Evolutionary conservation across 2,888 invertebrate species (phyloP).

Genomic region (Tenthredo scrophulariae): DNA sequence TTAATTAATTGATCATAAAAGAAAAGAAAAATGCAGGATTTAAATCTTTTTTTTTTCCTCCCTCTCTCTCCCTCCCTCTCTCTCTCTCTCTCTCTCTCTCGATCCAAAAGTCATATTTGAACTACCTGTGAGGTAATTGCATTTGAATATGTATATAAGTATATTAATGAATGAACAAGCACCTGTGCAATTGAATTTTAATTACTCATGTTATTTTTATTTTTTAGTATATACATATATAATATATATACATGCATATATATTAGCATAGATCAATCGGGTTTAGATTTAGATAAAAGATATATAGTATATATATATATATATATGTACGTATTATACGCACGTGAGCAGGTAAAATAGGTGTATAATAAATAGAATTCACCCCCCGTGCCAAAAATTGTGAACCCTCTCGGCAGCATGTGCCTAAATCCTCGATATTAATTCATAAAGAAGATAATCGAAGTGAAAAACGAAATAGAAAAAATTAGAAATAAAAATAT

Average conservation of each 20-base stretch:
- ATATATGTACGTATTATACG: slow-evolving; percentile 55
- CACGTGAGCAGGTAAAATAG: not conserved
- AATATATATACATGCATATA: not conserved
- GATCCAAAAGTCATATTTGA: too few species aligned
- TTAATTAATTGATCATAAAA: too few species aligned
- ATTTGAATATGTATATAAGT: too few species aligned
- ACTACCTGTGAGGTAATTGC: too few species aligned
- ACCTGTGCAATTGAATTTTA: slow-evolving; percentile 73
- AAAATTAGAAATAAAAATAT: too few species aligned
- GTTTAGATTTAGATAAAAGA: slow-evolving; percentile 62
- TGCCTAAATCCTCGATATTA: not conserved
- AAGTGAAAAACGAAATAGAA: not conserved
- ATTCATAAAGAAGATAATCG: not conserved
- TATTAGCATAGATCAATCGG: slow-evolving; percentile 75
- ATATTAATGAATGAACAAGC: slow-evolving; percentile 55
- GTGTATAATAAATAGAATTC: too few species aligned
- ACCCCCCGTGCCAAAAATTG: too few species aligned
- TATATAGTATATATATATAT: too few species aligned
- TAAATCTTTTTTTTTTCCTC: too few species aligned
- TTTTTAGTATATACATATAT: slow-evolving; percentile 48
- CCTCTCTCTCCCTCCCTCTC: too few species aligned
- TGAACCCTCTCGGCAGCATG: not conserved
- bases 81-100: too few species aligned
- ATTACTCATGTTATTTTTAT: slow-evolving; percentile 66
- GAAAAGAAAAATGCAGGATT: too few species aligned